These are phyloP conservation scores for Craseonycteris thonglongyai DNA, from an alignment of 2,113 vertebrate species.

Conservation along the genomic window DNA sequence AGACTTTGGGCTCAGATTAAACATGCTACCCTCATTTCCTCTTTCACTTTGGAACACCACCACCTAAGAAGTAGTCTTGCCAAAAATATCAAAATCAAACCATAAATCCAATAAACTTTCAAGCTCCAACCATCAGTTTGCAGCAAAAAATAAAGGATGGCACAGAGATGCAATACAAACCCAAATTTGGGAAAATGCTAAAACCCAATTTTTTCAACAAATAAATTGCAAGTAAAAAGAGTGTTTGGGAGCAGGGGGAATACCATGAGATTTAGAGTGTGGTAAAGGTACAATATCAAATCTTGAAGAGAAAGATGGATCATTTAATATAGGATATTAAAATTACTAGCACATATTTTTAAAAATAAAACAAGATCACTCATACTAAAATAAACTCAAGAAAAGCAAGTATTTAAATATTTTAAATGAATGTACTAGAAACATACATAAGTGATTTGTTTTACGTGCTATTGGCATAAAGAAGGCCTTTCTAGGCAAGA, in stretches of 20 bases:
- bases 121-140: neutral
- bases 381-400: neutral
- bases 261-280: neutral
- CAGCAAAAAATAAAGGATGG: neutral
- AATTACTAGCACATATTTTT: neutral
- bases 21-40: neutral
- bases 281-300: neutral
- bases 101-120: neutral
- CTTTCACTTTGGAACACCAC: neutral
- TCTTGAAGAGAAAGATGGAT: neutral
- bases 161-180: neutral
- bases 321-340: neutral
- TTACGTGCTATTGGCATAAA: neutral
- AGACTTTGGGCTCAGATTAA: neutral
- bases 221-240: neutral
- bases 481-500: neutral
- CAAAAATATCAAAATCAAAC: neutral
- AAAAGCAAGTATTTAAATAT: neutral
- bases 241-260: neutral
- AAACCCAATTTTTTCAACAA: neutral
- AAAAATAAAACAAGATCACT: neutral
- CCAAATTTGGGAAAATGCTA: neutral
- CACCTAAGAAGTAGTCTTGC: neutral
- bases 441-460: neutral
- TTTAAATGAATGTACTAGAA: neutral